Conservation (phyloP, 2,797 vertebrate species). For the Betta splendens region DNA sequence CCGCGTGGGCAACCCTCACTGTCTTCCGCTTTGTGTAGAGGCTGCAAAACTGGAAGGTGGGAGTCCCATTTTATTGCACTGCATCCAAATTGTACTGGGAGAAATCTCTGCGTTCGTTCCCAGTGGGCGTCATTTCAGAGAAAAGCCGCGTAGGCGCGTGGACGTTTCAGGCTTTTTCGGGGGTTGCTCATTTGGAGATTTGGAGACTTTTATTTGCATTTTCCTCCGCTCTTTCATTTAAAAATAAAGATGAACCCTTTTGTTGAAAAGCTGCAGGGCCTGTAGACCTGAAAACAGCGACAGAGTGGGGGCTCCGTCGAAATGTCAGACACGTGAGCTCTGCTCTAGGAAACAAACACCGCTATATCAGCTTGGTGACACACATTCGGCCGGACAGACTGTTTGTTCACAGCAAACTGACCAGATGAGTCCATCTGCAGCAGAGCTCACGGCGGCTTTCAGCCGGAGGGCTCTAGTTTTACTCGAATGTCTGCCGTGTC, state of each 20-base stretch:
- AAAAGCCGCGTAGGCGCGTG: conserved; percentile 42
- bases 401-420: conserved; percentile 46
- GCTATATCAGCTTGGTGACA: conserved; percentile 32
- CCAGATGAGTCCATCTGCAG: conserved; percentile 13
- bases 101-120: conserved; percentile 34
- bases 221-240: not conserved
- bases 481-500: conserved; percentile 18
- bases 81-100: conserved; percentile 21
- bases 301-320: not conserved
- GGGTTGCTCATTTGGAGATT: conserved; percentile 30
- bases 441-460: not conserved
- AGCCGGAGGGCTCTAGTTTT: conserved; percentile 12
- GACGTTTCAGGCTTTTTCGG: conserved; percentile 28
- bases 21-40: not conserved
- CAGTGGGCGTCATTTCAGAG: conserved; percentile 42
- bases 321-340: conserved; percentile 22
- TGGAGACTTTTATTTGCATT: conserved; percentile 15
- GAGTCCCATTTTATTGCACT: conserved; percentile 29
- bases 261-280: too few relatives aligned
- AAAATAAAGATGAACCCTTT: not conserved
- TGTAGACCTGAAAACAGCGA: not conserved
- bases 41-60: conserved; percentile 24
- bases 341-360: conserved; percentile 14
- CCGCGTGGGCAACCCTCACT: conserved; percentile 1
- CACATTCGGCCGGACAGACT: conserved; percentile 16